Conservation (phyloP, 2,113 vertebrate species). For the Oryzias woworae region DNA sequence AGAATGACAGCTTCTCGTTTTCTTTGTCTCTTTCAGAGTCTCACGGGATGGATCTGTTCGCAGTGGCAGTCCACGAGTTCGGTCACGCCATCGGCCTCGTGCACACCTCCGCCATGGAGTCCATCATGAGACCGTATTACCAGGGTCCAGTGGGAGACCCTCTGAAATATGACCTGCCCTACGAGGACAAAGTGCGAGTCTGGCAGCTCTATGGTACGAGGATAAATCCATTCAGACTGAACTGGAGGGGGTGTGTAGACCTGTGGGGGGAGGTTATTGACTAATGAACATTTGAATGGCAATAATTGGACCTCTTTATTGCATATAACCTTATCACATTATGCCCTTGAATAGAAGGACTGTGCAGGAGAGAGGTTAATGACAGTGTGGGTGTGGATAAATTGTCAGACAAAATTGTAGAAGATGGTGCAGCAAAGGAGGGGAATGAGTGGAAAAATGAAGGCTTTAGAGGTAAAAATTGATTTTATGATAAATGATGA, state of each 20-base stretch:
- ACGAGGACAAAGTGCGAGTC: conserved; percentile 90
- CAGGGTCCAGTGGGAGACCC: conserved; percentile 95
- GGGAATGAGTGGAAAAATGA: conserved; percentile 8
- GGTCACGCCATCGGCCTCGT: conserved; percentile 94
- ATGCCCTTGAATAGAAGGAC: conserved; percentile 25
- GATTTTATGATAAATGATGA: no score
- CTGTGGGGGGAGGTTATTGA: conserved; percentile 37
- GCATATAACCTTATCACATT: conserved; percentile 55
- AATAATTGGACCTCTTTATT: conserved; percentile 60
- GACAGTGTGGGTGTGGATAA: conserved; percentile 22
- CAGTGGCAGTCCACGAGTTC: conserved; percentile 95
- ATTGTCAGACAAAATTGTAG: conserved; percentile 13
- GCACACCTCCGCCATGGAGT: conserved; percentile 87
- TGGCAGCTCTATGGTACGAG: conserved; percentile 94
- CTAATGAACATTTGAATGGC: conserved; percentile 46
- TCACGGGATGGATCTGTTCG: conserved; percentile 92
- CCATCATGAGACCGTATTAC: conserved; percentile 97
- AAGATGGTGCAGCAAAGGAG: conserved; percentile 7
- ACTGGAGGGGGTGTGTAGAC: conserved; percentile 4
- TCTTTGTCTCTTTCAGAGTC: conserved; percentile 72
- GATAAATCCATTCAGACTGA: neutral
- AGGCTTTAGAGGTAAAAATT: conserved; percentile 4
- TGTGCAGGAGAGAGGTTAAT: conserved; percentile 34
- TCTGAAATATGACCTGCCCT: conserved; percentile 90
- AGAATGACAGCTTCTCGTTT: conserved; percentile 1